phyloP scores from a whole-genome alignment of 1,140 invertebrate genomes.

The Neoseiulus cucumeris region DNA sequence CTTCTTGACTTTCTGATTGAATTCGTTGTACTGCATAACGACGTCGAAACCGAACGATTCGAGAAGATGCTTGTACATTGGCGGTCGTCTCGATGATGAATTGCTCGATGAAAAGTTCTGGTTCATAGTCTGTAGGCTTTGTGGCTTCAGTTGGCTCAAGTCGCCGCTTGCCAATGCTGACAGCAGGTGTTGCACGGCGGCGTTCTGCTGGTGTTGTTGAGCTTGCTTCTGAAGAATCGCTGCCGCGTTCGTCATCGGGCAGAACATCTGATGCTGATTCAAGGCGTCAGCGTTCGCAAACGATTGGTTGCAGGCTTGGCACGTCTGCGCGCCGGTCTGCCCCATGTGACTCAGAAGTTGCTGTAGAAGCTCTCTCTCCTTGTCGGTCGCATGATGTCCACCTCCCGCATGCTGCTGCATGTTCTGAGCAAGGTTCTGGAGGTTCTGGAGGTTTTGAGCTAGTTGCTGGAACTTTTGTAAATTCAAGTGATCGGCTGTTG shows the following conservation, averaged over 20 bases:
- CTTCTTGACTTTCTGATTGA: conserved; percentile 41
- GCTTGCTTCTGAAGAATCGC: conserved; percentile 16
- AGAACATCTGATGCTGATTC: conserved; percentile 12
- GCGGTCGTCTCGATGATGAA: conserved; percentile 17
- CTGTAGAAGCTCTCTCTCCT: conserved; percentile 12
- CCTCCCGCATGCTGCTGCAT: neutral
- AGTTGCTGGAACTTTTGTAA: conserved; percentile 12
- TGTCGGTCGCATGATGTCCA: conserved; percentile 9
- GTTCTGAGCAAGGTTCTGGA: conserved; percentile 16
- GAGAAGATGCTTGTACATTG: conserved; percentile 57
- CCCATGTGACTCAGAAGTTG: conserved; percentile 10
- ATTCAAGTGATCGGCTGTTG: conserved; percentile 14
- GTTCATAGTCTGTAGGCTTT: conserved; percentile 4
- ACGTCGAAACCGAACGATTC: conserved; percentile 86
- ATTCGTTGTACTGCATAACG: conserved; percentile 89
- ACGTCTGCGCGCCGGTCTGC: conserved; percentile 23
- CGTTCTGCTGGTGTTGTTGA: conserved; percentile 15
- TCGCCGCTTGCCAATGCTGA: neutral
- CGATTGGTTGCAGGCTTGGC: conserved; percentile 20
- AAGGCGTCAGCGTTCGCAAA: conserved; percentile 8
- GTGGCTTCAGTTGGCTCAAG: neutral
- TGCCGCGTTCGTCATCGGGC: conserved; percentile 8
- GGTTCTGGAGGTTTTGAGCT: conserved; percentile 11
- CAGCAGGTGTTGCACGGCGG: neutral
- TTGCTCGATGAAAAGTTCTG: neutral